These are phyloP conservation scores for Neotoma lepida DNA, from an alignment of 2,113 vertebrate species.

Conservation along the genomic window DNA sequence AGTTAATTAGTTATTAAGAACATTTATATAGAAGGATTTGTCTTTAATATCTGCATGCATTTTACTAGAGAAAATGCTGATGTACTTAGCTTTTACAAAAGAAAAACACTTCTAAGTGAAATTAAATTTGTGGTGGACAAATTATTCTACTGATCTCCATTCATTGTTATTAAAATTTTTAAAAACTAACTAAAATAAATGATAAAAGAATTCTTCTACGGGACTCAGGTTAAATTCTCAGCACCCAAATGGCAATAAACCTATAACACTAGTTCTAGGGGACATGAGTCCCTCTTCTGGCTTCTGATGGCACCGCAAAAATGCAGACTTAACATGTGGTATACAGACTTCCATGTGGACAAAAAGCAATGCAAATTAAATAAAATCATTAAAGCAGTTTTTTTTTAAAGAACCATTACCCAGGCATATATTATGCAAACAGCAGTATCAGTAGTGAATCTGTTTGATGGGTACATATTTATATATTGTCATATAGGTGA, in stretches of 20 bases:
- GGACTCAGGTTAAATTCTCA: neutral
- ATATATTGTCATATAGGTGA: neutral
- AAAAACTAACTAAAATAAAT: neutral
- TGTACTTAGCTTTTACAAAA: neutral
- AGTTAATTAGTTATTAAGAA: neutral
- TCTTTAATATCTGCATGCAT: neutral
- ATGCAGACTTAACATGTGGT: neutral
- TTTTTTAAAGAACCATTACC: neutral
- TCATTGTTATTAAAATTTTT: neutral
- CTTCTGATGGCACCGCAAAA: neutral
- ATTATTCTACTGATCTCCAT: neutral
- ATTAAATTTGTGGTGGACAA: neutral
- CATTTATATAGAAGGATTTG: neutral
- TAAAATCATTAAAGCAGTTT: neutral
- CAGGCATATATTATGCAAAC: neutral
- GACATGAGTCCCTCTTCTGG: too few species aligned
- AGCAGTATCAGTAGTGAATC: neutral
- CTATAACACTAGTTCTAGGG: neutral
- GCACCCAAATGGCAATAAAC: neutral
- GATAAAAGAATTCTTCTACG: neutral
- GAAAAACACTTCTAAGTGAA: neutral
- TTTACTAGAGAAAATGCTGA: neutral
- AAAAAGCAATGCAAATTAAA: neutral
- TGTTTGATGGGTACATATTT: constrained; percentile 2
- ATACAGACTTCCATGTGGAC: neutral